Base-by-base conservation (phyloP, 2,888 invertebrate genomes). In the Ectemnius cavifrons region DNA sequence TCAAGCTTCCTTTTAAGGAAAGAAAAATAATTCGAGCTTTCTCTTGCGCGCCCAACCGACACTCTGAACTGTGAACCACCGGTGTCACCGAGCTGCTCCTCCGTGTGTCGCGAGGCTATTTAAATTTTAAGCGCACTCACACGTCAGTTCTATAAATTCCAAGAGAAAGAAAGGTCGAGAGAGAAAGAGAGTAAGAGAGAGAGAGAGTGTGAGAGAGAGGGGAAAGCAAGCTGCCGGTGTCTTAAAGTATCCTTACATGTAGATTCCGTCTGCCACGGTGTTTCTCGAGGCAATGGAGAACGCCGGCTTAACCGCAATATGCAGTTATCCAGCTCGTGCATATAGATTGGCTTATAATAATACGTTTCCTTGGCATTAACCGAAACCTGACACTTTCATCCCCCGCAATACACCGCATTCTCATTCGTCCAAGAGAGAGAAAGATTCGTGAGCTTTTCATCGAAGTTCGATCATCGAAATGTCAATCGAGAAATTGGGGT, bases 271-370 rank as follows among this genome's bases (percentile, higher is more conserved):
- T 14, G 64, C 56, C 49, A 52, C 16, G 18, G 28, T n/a, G 60
- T 28, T n/a, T 45, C 16, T 20, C 18, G 2, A 16, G 46, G 46
- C 27, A 60, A 13, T 37, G 46, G 8, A 23, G 61, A 28, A 27
- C 37, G n/a, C 59, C 71, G 68, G 73, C 75, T 82, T 75, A 75
- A 67, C 66, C 79, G 63, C 84, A 81, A 84, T 84, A 83, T 84
- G 85, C 84, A 81, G 83, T 84, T 83, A 81, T 81, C 81, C 71
- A 72, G 62, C 58, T 52, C 70, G 58, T 66, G 73, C 71, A 73
- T 73, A 73, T 56, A 73, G 73, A 73, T 71, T 71, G 66, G 58
- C 58, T 72, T 62, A 72, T 73, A 59, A 62, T 63, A 73, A 73
- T 73, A 72, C 63, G 20, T 63, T 59, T 52, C 16, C 52, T 6